Conservation (phyloP, 2,113 vertebrate species). For the Anthoscopus minutus region DNA sequence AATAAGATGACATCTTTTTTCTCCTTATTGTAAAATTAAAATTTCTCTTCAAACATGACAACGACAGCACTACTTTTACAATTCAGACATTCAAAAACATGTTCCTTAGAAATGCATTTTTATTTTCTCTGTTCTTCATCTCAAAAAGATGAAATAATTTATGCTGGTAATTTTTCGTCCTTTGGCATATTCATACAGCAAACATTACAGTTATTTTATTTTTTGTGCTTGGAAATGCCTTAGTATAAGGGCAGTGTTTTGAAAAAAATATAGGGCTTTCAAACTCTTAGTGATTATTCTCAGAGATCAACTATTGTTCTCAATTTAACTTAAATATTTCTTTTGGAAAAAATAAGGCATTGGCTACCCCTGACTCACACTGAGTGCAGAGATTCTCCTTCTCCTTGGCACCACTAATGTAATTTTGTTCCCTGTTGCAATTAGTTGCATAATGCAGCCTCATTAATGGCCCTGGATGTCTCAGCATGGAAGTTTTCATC, state of each 20-base stretch:
- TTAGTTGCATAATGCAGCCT: not conserved
- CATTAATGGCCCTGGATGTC: not conserved
- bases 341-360: not conserved
- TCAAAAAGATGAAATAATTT: not conserved
- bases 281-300: not conserved
- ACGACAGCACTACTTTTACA: not conserved
- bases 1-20: not conserved
- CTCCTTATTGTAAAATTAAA: not conserved
- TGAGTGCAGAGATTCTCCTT: not conserved
- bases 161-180: not conserved
- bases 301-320: not conserved
- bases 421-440: not conserved
- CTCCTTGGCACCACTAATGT: not conserved
- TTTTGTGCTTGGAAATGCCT: not conserved
- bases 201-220: not conserved
- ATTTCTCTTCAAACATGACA: not conserved
- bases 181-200: not conserved
- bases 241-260: not conserved
- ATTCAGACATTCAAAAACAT: not conserved
- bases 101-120: not conserved
- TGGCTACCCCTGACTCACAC: not conserved
- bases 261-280: not conserved
- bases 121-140: not conserved
- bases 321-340: not conserved
- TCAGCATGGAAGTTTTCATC: not conserved